Evolutionary conservation across 2,797 vertebrate genomes (phyloP), one percentile per base, ranked within the genome.

Genomic region (Gobionotothen gibberifrons): DNA sequence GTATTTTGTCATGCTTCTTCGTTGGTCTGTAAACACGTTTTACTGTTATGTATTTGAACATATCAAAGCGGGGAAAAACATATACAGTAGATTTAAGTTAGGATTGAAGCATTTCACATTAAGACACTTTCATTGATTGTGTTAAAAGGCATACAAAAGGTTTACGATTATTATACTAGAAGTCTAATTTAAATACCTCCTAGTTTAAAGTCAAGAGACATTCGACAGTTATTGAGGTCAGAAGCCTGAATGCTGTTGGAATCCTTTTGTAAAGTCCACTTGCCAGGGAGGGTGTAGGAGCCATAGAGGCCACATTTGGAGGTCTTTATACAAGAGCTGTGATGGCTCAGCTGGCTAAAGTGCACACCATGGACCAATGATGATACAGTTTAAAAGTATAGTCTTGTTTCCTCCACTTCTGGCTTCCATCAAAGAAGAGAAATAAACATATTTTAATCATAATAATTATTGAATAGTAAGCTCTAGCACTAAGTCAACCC

Each of bases 201-300:
- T 55, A 70, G 39, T 70, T 81, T 47, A 72, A 66, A 76, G 71
- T 66, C 59, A 52, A 3, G 40, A 72, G 57, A 73, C 36, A 59
- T 74, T 87, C 44, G 67, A 6, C 42, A 67, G 57, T 69, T 60
- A 43, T 48, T 62, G 63, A 4, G 3, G 51, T 78, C 48, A 26
- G 52, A 60, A 46, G 21, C 21, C 10, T 72, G 68, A 85, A 83
- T 67, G 51, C 75, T 76, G 48, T 26, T 59, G 61, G 48, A 81
- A 84, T 68, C 46, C 68, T 60, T 77, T 76, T 76, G 46, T 77
- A 82, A 71, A 70, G 57, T 54, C 14, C 55, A 15, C 22, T 84
- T 26, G 8, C 44, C 43, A 9, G 15, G 19, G 16, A 70, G 54
- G n/a, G 39, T 48, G 57, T 19, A 40, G 9, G 52, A 76, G 59